Evolutionary conservation across 2,113 vertebrate species (phyloP), one percentile per base, ranked within the genome.

Genomic region (Xerus inauris): DNA sequence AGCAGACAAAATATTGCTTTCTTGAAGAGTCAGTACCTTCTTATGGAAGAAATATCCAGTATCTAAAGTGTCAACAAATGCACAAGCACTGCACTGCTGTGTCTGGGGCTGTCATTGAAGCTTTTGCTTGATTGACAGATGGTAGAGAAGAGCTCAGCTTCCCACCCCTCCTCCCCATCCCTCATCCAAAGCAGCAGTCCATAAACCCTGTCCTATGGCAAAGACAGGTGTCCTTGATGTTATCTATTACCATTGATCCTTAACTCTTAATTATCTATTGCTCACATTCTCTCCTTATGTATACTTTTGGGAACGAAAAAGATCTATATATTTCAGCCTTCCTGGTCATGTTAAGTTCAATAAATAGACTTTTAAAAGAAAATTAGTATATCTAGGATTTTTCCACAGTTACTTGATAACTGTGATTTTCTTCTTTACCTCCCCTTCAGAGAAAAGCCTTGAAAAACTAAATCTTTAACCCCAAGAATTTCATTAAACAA

Each of bases 361-460:
- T 64, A 91, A 93, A 54, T 49, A 80, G 64, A 71, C 57, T 91
- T 95, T 77, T 72, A 87, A 71, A 85, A 65, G 54, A 92, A 92
- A 89, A 51, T 59, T 62, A 72, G 26, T 72, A 65, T 80, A 92
- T 30, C 11, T 87, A 51, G 40, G 76, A 59, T 80, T 62, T 88
- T 75, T 57, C 47, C 84, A 42, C 49, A 8, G 62, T 95, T 71
- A 10, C 11, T 87, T 87, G 32, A 13, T 90, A 14, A 45, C 47
- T 83, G 2, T 54, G 40, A 19, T n/a, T 65, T 76, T 65, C 80
- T 76, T 67, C 14, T 12, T 59, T 6, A 5, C 8, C 14, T 94
- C 20, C 19, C 16, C 30, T 82, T 92, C 57, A 75, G 72, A 19
- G 40, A 84, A 54, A 93, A 80, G 71, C 30, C 35, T 81, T 76